These are phyloP conservation scores for Drosophila pachea DNA, from an alignment of 1,140 invertebrate genomes.

Conservation along the genomic window DNA sequence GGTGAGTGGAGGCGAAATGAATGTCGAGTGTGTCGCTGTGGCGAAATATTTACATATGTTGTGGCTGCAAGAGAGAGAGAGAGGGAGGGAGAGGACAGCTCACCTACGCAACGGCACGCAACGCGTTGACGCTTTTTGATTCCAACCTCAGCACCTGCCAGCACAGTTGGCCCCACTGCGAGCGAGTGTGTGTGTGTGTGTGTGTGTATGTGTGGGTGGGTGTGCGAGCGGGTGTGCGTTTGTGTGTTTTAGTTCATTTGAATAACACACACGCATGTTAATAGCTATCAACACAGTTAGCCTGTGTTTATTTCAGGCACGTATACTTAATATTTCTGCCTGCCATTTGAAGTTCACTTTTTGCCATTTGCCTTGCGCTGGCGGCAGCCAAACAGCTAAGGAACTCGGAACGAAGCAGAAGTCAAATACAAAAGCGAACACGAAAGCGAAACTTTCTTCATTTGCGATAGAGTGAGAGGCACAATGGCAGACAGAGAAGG, in stretches of 20 bases:
- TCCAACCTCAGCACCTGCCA: slow-evolving; percentile 57
- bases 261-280: slow-evolving; percentile 67
- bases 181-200: slow-evolving; percentile 26
- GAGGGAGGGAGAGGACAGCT: slow-evolving; percentile 23
- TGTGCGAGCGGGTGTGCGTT: slow-evolving; percentile 5
- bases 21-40: slow-evolving; percentile 66
- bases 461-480: too few relatives aligned
- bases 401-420: slow-evolving; percentile 13
- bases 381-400: slow-evolving; percentile 21
- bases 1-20: slow-evolving; percentile 43
- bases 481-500: slow-evolving; percentile 12
- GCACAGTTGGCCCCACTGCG: slow-evolving; percentile 29
- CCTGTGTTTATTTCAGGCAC: slow-evolving; percentile 26
- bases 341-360: slow-evolving; percentile 61
- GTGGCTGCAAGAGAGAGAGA: slow-evolving; percentile 27
- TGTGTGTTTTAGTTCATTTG: slow-evolving; percentile 61
- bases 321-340: slow-evolving; percentile 54
- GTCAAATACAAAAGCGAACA: slow-evolving; percentile 36
- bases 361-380: slow-evolving; percentile 42
- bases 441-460: slow-evolving; percentile 69
- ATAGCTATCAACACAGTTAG: slow-evolving; percentile 63
- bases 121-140: slow-evolving; percentile 76
- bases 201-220: slow-evolving; percentile 22
- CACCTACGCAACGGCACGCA: slow-evolving; percentile 57
- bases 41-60: slow-evolving; percentile 71